Percentiles rank a stretch among this genome's conserved stretches.
phyloP scores from a whole-genome alignment of 2,888 invertebrate genomes.

The Idaea aversata region DNA sequence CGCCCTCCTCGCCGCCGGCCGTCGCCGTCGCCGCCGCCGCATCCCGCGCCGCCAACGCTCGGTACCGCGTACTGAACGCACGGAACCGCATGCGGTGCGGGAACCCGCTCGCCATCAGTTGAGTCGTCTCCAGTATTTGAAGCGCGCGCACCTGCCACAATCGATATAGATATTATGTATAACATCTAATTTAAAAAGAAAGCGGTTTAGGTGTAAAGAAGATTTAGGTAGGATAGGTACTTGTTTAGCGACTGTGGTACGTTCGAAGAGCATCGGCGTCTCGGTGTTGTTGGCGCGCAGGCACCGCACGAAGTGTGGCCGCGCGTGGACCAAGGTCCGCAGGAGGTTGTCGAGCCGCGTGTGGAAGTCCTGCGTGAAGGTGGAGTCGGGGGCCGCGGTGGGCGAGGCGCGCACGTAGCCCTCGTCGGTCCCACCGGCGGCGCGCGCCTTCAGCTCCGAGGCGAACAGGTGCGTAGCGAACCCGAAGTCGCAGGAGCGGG shows the following conservation, averaged over 20 bases:
- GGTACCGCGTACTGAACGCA: slow-evolving; percentile 92
- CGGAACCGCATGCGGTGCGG: slow-evolving; percentile 97
- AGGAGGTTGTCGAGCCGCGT: slow-evolving; percentile 95
- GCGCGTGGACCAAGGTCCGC: slow-evolving; percentile 94
- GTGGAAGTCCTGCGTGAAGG: slow-evolving; percentile 97
- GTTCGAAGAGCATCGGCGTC: slow-evolving; percentile 90
- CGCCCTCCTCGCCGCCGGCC: slow-evolving; percentile 74
- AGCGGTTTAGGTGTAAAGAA: slow-evolving; percentile 47
- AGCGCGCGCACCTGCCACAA: slow-evolving; percentile 86
- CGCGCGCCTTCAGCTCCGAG: slow-evolving; percentile 88
- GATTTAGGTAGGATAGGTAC: slow-evolving; percentile 37
- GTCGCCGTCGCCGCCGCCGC: slow-evolving; percentile 81
- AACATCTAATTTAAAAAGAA: too few species aligned
- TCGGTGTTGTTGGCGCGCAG: slow-evolving; percentile 93
- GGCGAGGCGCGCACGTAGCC: slow-evolving; percentile 92
- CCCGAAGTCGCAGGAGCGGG: slow-evolving; percentile 96
- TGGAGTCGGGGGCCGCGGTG: slow-evolving; percentile 92
- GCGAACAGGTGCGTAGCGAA: slow-evolving; percentile 98
- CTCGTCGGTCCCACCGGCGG: slow-evolving; percentile 72
- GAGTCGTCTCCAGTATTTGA: slow-evolving; percentile 95
- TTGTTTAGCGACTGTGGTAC: slow-evolving; percentile 91
- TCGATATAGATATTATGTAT: too few species aligned
- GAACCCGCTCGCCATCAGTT: slow-evolving; percentile 96
- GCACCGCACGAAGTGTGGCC: slow-evolving; percentile 96
- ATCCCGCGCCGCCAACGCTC: slow-evolving; percentile 90